Evolutionary conservation across 1,140 invertebrate genomes (phyloP).

Genomic region (Trachymyrmex septentrionalis): DNA sequence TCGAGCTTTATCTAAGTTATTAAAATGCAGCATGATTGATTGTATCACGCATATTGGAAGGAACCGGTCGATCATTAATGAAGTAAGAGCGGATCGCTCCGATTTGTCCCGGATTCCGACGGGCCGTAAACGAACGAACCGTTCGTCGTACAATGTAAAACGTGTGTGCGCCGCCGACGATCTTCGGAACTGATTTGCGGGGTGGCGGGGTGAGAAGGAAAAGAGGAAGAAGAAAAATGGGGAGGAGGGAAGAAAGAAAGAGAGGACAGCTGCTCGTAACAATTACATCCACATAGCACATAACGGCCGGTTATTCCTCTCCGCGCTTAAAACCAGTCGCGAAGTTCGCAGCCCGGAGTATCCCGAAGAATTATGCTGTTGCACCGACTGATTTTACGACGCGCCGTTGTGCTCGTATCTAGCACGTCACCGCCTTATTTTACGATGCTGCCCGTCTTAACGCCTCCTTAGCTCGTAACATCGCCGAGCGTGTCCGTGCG

Average conservation of each 20-base stretch:
- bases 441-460: constrained; percentile 74
- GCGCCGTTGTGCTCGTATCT: constrained; percentile 45
- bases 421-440: constrained; percentile 71
- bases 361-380: constrained; percentile 60
- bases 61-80: constrained; percentile 54
- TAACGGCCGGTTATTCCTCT: constrained; percentile 45
- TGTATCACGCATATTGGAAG: constrained; percentile 30
- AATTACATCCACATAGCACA: constrained; percentile 56
- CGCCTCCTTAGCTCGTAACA: constrained; percentile 72
- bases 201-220: neutral
- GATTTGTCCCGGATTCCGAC: constrained; percentile 58
- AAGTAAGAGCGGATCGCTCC: constrained; percentile 34
- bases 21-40: constrained; percentile 29
- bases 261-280: constrained; percentile 52
- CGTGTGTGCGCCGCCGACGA: constrained; percentile 38
- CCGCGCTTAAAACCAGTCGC: constrained; percentile 57
- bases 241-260: constrained; percentile 5
- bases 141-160: constrained; percentile 55
- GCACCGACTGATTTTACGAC: constrained; percentile 61
- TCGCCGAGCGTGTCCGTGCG: constrained; percentile 53
- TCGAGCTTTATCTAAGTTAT: neutral
- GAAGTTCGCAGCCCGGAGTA: constrained; percentile 51
- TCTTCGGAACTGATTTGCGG: constrained; percentile 41
- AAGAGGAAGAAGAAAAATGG: neutral
- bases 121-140: constrained; percentile 40